Base-by-base conservation (phyloP, 2,797 vertebrate genomes). In the Malacoraja senta region DNA sequence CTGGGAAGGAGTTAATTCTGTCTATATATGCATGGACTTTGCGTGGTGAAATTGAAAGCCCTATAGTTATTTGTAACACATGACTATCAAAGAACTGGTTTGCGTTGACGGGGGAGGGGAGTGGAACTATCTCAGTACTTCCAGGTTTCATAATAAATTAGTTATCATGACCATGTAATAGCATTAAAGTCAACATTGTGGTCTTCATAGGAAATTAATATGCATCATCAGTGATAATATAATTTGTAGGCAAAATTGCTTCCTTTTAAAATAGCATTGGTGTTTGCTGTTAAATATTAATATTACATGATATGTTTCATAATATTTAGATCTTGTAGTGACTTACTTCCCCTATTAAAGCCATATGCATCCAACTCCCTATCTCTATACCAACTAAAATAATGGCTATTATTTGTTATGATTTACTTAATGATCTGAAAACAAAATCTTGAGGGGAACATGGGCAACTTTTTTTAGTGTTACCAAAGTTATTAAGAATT, bases 21-120 rank as follows among this genome's bases (percentile, higher is more conserved):
- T 95, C 95, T 95, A 95, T 94, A 95, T 95, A 94, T 96, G 95
- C 95, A 95, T 96, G 95, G 96, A 96, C 94, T 95, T 94, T 94
- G 93, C 71, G 61, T 94, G 94, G 93, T 76, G n/a, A 26, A 92
- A 44, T 93, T 95, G 94, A 95, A 96, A 95, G 95, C 94, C 95
- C 95, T 94, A 95, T 94, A 95, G 95, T 96, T 96, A 96, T 96
- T 96, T 94, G 95, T 96, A 96, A 96, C 93, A 95, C 96, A 96
- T 95, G 95, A 96, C 96, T 96, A 96, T 96, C 95, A 97, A 96
- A 96, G 94, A 95, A 93, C 94, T 94, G 96, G 94, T 95, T 96
- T 96, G 96, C 95, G 93, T 0, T 94, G 95, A 94, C 93, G 94
- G 95, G 95, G 94, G 94, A 94, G 94, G 94, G 95, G 93, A 94